Evolutionary conservation across 2,888 invertebrate species (phyloP).

Genomic region (Xylota segnis): DNA sequence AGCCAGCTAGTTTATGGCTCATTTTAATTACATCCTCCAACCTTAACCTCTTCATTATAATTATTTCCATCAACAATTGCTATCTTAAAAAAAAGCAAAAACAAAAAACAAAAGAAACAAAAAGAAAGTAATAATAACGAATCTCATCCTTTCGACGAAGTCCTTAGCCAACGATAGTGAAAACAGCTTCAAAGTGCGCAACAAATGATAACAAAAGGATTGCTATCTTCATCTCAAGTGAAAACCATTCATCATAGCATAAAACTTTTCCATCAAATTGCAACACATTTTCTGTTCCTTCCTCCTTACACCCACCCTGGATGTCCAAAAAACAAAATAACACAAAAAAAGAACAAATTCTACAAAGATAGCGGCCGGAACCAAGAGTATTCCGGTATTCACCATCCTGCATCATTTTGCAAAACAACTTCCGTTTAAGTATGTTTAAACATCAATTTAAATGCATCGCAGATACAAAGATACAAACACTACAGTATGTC

Average conservation of each 20-base stretch:
- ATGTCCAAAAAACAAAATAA: too few relatives aligned
- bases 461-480: slow-evolving; percentile 56
- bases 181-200: slow-evolving; percentile 47
- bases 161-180: slow-evolving; percentile 32
- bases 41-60: slow-evolving; percentile 56
- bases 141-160: slow-evolving; percentile 38
- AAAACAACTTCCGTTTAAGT: slow-evolving; percentile 69
- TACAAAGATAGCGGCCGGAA: slow-evolving; percentile 56
- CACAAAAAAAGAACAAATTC: slow-evolving; percentile 5
- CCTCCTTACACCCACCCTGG: background rate
- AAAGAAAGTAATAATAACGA: slow-evolving; percentile 42
- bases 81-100: background rate
- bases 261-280: slow-evolving; percentile 23
- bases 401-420: slow-evolving; percentile 39
- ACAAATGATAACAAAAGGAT: slow-evolving; percentile 60
- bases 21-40: slow-evolving; percentile 67
- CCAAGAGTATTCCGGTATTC: slow-evolving; percentile 34
- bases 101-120: background rate
- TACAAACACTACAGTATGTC: background rate
- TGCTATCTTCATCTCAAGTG: slow-evolving; percentile 30
- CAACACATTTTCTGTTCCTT: slow-evolving; percentile 30
- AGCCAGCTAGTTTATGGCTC: slow-evolving; percentile 18
- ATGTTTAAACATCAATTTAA: slow-evolving; percentile 72
- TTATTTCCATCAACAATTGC: slow-evolving; percentile 23
- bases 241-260: slow-evolving; percentile 35